These are phyloP conservation scores for Eilema sororculum DNA, from an alignment of 2,888 invertebrate species.

Conservation along the genomic window DNA sequence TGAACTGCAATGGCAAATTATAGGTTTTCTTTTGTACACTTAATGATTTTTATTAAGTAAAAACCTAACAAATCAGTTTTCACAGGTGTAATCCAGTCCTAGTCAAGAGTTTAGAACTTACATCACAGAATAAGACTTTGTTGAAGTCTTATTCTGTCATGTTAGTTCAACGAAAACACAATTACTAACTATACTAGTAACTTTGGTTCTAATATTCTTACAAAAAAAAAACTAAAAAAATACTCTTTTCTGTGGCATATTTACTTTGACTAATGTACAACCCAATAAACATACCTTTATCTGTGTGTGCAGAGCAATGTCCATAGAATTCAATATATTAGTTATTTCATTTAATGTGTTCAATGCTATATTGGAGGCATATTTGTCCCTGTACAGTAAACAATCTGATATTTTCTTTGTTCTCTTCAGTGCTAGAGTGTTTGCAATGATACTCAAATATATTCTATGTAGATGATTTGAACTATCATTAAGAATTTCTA, in stretches of 20 bases:
- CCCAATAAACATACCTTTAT: slow-evolving; percentile 67
- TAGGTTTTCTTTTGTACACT: background rate
- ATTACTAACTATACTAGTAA: too few relatives aligned
- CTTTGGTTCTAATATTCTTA: too few relatives aligned
- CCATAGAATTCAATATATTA: slow-evolving; percentile 76
- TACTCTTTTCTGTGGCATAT: background rate
- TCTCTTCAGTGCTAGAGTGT: slow-evolving; percentile 73
- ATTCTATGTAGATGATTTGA: slow-evolving; percentile 78
- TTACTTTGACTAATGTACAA: background rate
- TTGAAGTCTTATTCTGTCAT: too few relatives aligned
- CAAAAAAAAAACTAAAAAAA: too few relatives aligned
- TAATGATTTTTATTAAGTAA: too few relatives aligned
- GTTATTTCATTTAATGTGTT: slow-evolving; percentile 73
- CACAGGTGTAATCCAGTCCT: too few relatives aligned
- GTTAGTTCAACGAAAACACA: too few relatives aligned
- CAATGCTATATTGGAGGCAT: slow-evolving; percentile 77
- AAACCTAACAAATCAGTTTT: background rate
- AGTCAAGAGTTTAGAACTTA: background rate
- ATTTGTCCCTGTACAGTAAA: slow-evolving; percentile 75
- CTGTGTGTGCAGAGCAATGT: slow-evolving; percentile 71
- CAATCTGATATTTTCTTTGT: slow-evolving; percentile 70
- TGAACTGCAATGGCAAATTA: background rate
- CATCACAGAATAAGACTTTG: background rate
- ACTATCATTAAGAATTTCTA: slow-evolving; percentile 75
- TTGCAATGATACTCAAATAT: slow-evolving; percentile 76